Evolutionary conservation across 2,113 vertebrate species (phyloP), one percentile per base, ranked within the genome.

Genomic region (Chlorocebus sabaeus): DNA sequence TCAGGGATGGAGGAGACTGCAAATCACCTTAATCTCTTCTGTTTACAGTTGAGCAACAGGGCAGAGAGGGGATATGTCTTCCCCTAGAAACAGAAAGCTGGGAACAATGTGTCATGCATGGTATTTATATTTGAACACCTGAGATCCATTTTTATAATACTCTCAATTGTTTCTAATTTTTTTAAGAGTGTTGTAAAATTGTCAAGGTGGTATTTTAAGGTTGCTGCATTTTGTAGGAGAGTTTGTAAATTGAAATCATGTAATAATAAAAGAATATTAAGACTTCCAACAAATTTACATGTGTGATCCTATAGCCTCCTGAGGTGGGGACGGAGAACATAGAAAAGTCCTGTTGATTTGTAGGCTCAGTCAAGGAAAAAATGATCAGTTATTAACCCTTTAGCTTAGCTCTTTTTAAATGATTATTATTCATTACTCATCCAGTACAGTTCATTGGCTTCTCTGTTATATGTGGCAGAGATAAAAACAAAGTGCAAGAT

Each of bases 191-290:
- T 70, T 61, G 59, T n/a, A 73, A 76, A 81, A 81, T 70, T 86
- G 93, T 96, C 73, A 68, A 83, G 55, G 70, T 59, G 43, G 9
- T 73, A 27, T 70, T 78, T 95, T 97, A 91, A 87, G 78, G 64
- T 72, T 52, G 22, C 8, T 23, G 38, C 40, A 25, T 84, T 67
- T 73, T 95, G 64, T 88, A 45, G 50, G 81, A 95, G 75, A 90
- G 72, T 84, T 93, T 92, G 30, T 94, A 94, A 94, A 35, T 76
- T 48, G 83, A 81, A 7, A 32, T 68, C 25, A 75, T 27, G 16
- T 93, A 25, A 38, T 79, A 48, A 80, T 81, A 73, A 79, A 48
- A 64, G 22, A 52, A 50, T 55, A 48, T 23, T 48, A 35, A 45
- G 40, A 59, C n/a, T 95, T 64, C 20, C 2, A 16, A 3, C 35